A percentile compares a stretch with the other conserved stretches of the same genome.
These are phyloP conservation scores for Zygothrica quintamaculata DNA, from an alignment of 2,888 invertebrate species.

Conservation along the genomic window DNA sequence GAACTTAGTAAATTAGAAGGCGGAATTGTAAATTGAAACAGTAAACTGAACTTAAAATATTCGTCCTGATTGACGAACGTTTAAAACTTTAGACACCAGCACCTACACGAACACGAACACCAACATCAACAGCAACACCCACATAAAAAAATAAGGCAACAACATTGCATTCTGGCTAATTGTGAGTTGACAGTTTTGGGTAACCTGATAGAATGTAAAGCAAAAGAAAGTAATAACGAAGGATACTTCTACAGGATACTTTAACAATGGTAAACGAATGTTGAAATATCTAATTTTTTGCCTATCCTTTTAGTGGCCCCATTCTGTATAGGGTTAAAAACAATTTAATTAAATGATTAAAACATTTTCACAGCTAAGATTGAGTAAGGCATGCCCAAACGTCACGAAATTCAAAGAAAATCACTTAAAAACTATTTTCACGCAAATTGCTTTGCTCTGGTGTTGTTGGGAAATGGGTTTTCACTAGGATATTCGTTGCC, in stretches of 20 bases:
- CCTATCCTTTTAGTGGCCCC: too few species aligned
- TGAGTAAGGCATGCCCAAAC: background rate
- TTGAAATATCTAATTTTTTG: too few species aligned
- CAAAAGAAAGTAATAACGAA: slow-evolving; percentile 4
- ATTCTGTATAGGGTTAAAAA: background rate
- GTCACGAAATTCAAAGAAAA: slow-evolving; percentile 40
- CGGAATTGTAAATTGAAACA: too few species aligned
- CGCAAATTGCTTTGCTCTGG: slow-evolving; percentile 57
- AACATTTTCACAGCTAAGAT: slow-evolving; percentile 1
- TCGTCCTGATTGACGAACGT: too few species aligned
- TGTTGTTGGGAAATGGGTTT: slow-evolving; percentile 3
- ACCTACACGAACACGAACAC: too few species aligned
- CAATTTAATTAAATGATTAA: slow-evolving; percentile 52
- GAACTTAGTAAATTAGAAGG: too few species aligned
- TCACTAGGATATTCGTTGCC: too few species aligned
- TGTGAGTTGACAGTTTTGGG: slow-evolving; percentile 50
- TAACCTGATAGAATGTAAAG: slow-evolving; percentile 13
- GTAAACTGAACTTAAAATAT: too few species aligned
- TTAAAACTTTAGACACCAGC: too few species aligned
- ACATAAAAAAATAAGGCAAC: slow-evolving; percentile 10
- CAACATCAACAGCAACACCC: too few species aligned
- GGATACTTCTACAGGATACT: slow-evolving; percentile 2
- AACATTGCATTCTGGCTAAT: slow-evolving; percentile 63
- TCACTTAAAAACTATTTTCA: slow-evolving; percentile 72
- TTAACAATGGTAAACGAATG: too few species aligned